These are phyloP conservation scores for Agelaius phoeniceus DNA, from an alignment of 2,113 vertebrate genomes.

Conservation along the genomic window DNA sequence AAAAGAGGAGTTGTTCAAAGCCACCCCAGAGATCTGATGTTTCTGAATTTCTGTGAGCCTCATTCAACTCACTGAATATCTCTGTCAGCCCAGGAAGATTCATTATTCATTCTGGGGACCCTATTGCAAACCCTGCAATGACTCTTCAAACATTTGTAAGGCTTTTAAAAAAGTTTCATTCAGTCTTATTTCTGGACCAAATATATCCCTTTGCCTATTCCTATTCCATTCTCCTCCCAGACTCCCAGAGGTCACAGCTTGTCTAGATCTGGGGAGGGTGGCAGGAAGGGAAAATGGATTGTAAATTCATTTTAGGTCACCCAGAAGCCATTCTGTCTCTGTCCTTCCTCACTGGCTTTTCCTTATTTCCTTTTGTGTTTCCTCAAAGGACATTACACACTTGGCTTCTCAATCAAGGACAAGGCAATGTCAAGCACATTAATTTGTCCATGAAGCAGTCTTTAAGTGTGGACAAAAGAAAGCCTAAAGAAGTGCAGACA, in stretches of 20 bases:
- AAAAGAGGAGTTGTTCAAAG: conserved; percentile 34
- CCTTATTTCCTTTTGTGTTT: conserved; percentile 8
- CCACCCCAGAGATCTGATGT: neutral
- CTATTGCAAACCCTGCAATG: neutral
- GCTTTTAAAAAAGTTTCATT: neutral
- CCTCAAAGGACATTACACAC: neutral
- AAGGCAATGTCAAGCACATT: neutral
- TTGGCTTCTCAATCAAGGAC: neutral
- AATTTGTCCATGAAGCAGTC: neutral
- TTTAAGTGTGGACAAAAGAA: neutral
- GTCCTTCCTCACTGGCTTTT: neutral
- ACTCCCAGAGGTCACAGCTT: neutral
- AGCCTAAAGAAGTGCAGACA: neutral
- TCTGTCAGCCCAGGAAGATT: neutral
- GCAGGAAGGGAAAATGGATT: neutral
- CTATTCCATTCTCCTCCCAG: neutral
- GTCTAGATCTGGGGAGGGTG: neutral
- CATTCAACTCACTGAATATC: conserved; percentile 25
- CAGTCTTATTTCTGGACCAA: neutral
- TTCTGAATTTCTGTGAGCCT: conserved; percentile 2
- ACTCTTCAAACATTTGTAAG: neutral
- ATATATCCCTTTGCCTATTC: neutral
- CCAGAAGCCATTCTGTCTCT: neutral
- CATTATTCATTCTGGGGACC: conserved; percentile 8
- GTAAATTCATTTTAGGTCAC: neutral